Conservation (phyloP, 2,113 vertebrate species). For the Callipepla squamata region DNA sequence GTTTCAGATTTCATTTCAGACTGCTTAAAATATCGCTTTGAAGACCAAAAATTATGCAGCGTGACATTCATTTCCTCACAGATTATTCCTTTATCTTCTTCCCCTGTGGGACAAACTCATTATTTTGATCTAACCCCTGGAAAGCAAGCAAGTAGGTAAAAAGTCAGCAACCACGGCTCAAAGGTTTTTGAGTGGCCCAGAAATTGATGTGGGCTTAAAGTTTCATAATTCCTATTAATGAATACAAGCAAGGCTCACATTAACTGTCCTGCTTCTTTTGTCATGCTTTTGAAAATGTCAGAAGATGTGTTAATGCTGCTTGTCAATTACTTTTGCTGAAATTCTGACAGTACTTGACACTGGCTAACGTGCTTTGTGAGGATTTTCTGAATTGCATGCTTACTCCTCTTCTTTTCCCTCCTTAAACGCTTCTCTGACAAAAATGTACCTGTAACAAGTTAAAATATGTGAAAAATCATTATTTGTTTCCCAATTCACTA, state of each 20-base stretch:
- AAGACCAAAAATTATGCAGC: conserved; percentile 4
- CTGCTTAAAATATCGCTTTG: background rate
- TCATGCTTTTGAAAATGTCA: background rate
- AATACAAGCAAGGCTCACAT: background rate
- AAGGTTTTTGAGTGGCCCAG: background rate
- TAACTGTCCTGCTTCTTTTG: background rate
- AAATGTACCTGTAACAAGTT: background rate
- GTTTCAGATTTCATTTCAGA: background rate
- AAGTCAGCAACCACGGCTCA: background rate
- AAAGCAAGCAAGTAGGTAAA: background rate
- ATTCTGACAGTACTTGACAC: background rate
- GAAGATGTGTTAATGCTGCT: background rate
- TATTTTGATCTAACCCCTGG: background rate
- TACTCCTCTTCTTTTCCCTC: conserved; percentile 20
- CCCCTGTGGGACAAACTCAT: background rate
- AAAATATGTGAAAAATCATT: background rate
- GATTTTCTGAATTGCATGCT: conserved; percentile 32
- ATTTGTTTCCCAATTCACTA: background rate
- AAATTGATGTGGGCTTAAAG: background rate
- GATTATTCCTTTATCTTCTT: conserved; percentile 31
- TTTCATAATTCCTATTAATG: background rate
- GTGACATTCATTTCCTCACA: background rate
- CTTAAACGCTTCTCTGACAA: conserved; percentile 12
- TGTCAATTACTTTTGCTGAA: background rate
- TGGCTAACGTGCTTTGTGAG: background rate